Base-by-base conservation (phyloP, 2,113 vertebrate genomes). In the Piaya cayana region DNA sequence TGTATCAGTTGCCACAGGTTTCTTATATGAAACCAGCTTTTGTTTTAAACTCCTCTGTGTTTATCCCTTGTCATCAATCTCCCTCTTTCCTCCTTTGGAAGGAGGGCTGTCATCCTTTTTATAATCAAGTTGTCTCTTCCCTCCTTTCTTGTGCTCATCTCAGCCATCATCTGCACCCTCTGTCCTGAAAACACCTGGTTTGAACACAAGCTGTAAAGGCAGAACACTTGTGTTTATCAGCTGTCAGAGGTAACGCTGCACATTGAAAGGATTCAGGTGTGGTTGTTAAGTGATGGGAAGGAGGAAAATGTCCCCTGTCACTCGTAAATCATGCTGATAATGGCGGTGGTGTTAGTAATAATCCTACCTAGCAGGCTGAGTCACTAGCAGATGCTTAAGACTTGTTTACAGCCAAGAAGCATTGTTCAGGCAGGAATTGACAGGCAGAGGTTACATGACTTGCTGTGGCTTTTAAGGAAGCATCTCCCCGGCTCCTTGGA, bases 331-430 rank as follows among this genome's bases (percentile, higher is more conserved):
- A 86, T 64, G 64, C 77, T 94, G 90, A 80, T 96, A 56, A 8
- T n/a, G 6, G 23, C 76, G 42, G 22, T 86, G 68, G 19, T 82
- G 56, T 81, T 93, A 93, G 95, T 94, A 97, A 94, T 91, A 91
- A 75, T 92, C 77, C 91, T 92, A 12, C 95, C 80, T 83, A 87
- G 86, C 92, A 93, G 88, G 47, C 89, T 98, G 97, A 98, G 82
- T 98, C 97, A 98, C 69, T 59, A 56, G 86, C 30, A 90, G 50
- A 60, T 93, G 88, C 82, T 93, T 70, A 70, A 92, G 90, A 90
- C 67, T 94, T 96, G 86, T 97, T 92, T 70, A 96, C 83, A 96
- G 47, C 69, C 93, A 91, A 26, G 39, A 81, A 94, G 50, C 81
- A 90, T 82, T 94, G 79, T 97, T 98, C 93, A 76, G 93, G 88